Evolutionary conservation across 2,888 invertebrate genomes (phyloP).

Genomic region (Drosophila mulleri): DNA sequence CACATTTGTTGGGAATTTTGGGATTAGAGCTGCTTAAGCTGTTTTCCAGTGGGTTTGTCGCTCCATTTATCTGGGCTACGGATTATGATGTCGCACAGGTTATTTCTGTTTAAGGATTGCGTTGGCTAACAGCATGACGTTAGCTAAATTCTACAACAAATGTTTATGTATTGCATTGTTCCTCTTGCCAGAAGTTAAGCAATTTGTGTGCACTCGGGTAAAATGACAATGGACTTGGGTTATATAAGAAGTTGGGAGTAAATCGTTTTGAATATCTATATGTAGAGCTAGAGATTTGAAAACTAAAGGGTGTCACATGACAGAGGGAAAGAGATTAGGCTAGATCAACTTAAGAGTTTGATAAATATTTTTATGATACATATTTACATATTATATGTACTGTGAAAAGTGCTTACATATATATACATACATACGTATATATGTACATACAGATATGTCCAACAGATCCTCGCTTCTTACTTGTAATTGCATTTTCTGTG

Average conservation of each 20-base stretch:
- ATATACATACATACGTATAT: background rate
- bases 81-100: conserved; percentile 59
- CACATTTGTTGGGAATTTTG: conserved; percentile 65
- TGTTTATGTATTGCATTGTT: background rate
- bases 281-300: conserved; percentile 10
- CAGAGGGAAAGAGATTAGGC: conserved; percentile 1
- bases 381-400: background rate
- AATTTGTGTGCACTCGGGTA: conserved; percentile 54
- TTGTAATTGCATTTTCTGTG: conserved; percentile 35
- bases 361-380: background rate
- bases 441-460: background rate
- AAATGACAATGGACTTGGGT: conserved; percentile 47
- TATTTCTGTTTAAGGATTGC: conserved; percentile 34
- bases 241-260: conserved; percentile 68
- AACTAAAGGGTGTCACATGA: conserved; percentile 2
- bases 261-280: conserved; percentile 34
- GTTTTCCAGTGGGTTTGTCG: conserved; percentile 65
- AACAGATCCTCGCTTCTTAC: conserved; percentile 44
- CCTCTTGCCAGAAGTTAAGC: conserved; percentile 60
- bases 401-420: background rate
- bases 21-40: conserved; percentile 74
- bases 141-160: conserved; percentile 33
- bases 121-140: conserved; percentile 49
- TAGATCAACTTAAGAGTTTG: background rate
- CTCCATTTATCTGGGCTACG: conserved; percentile 59